phyloP scores from a whole-genome alignment of 2,888 invertebrate genomes.

The Girardia tigrina region DNA sequence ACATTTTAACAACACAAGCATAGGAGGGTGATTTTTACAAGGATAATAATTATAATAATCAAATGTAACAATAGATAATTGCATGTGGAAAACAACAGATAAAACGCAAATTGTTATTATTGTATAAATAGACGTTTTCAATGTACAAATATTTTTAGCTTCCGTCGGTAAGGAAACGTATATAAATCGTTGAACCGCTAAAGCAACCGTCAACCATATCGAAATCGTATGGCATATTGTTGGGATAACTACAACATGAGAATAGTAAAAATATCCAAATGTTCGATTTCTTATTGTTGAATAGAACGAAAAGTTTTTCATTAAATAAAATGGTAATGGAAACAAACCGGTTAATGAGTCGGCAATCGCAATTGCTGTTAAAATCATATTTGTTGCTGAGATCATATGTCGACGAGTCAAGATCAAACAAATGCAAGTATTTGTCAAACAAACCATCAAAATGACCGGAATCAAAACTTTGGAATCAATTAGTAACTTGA shows the following conservation, averaged over 20 bases:
- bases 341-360: constrained; percentile 68
- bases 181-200: constrained; percentile 81
- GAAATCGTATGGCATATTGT: constrained; percentile 71
- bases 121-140: constrained; percentile 23
- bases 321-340: constrained; percentile 41
- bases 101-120: constrained; percentile 28
- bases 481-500: background rate
- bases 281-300: constrained; percentile 51
- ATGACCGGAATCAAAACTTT: constrained; percentile 61
- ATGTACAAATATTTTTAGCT: constrained; percentile 63
- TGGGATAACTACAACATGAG: constrained; percentile 43
- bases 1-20: background rate
- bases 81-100: constrained; percentile 16
- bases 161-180: constrained; percentile 81
- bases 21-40: background rate
- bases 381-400: constrained; percentile 75
- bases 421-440: constrained; percentile 75
- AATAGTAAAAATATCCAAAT: constrained; percentile 64
- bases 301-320: constrained; percentile 28
- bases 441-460: constrained; percentile 70
- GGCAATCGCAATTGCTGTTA: constrained; percentile 85
- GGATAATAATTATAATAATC: background rate
- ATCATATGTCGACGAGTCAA: constrained; percentile 76
- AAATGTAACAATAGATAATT: constrained; percentile 25
- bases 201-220: constrained; percentile 75